Percentiles rank a stretch among this genome's conserved stretches.
Evolutionary conservation across 2,888 invertebrate genomes (phyloP).

Genomic region (Spatulosminthurus flaviceps): DNA sequence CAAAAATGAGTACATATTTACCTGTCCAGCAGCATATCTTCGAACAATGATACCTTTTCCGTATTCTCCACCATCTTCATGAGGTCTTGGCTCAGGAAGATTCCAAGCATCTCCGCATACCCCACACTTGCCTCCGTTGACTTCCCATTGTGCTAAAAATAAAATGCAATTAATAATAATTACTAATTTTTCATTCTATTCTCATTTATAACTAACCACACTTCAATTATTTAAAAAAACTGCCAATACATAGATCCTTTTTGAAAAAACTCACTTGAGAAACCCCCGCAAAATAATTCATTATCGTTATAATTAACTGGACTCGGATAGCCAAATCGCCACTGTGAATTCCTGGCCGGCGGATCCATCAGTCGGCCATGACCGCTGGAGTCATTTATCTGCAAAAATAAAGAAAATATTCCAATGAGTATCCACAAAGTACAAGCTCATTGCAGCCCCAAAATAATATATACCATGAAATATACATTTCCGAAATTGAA

Average conservation of each 20-base stretch:
- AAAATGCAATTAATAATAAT: too few species aligned
- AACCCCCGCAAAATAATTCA: conserved; percentile 91
- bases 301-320: conserved; percentile 95
- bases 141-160: conserved; percentile 25
- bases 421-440: too few species aligned
- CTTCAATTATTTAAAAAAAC: too few species aligned
- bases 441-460: too few species aligned
- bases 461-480: too few species aligned
- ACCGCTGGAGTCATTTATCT: conserved; percentile 67
- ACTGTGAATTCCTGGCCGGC: conserved; percentile 92
- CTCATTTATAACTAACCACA: too few species aligned
- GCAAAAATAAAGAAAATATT: background rate
- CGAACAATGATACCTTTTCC: conserved; percentile 85
- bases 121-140: conserved; percentile 16
- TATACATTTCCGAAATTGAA: too few species aligned
- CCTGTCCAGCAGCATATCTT: conserved; percentile 85
- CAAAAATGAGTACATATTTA: conserved; percentile 64
- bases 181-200: background rate
- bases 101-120: conserved; percentile 80
- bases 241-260: too few species aligned
- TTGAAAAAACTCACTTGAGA: conserved; percentile 72
- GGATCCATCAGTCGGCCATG: conserved; percentile 93
- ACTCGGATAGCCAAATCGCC: conserved; percentile 93
- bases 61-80: conserved; percentile 87
- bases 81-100: conserved; percentile 77